A percentile compares a stretch with the other conserved stretches of the same genome.
Conservation (phyloP, 2,888 invertebrate species). For the Bruchidius siliquastri region DNA sequence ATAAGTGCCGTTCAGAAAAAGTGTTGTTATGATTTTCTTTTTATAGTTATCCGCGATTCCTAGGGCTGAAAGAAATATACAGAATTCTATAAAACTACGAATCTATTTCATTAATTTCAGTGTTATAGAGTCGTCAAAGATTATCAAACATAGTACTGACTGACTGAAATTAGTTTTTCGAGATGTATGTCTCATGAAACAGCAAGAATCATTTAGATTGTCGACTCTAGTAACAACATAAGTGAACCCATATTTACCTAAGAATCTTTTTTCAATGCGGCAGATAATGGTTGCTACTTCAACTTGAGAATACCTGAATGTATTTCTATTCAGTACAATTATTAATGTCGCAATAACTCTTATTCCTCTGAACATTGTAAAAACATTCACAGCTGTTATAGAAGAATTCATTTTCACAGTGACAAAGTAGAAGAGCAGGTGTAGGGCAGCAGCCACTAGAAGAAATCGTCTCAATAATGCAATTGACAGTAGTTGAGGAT, state of each 20-base stretch:
- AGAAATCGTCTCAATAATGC: not conserved
- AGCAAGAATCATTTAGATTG: too few species aligned
- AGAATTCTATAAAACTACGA: too few species aligned
- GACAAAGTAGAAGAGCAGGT: not conserved
- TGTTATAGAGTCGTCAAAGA: too few species aligned
- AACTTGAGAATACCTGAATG: not conserved
- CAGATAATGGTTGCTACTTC: not conserved
- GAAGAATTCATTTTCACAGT: not conserved
- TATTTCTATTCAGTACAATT: not conserved
- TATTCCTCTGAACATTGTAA: not conserved
- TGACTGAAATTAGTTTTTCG: too few species aligned
- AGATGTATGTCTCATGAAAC: too few species aligned
- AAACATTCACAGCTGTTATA: not conserved
- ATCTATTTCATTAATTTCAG: too few species aligned
- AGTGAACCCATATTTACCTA: not conserved
- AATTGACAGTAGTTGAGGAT: not conserved
- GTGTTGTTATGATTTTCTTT: not conserved
- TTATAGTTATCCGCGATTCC: not conserved
- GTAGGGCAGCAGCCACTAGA: not conserved
- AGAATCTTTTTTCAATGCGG: not conserved
- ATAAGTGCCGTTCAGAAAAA: not conserved
- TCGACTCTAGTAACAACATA: too few species aligned
- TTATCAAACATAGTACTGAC: too few species aligned
- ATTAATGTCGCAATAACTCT: not conserved
- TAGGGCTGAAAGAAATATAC: not conserved